Conservation (phyloP, 2,888 invertebrate species). For the Entomobrya proxima region DNA sequence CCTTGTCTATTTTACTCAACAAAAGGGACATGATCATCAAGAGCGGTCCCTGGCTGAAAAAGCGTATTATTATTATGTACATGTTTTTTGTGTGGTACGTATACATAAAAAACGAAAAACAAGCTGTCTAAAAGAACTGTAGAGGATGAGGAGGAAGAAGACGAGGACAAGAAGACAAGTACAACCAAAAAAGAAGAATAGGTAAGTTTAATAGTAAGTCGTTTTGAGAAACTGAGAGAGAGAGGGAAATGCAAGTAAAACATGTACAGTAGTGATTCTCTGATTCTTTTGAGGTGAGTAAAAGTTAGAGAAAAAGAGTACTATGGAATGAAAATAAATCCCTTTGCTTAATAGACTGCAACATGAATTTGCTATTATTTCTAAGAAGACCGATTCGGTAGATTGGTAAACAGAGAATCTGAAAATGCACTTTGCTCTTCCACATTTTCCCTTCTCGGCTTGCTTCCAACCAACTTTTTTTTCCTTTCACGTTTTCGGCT, state of each 20-base stretch:
- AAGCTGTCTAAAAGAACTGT: too few species aligned
- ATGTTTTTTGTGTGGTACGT: not conserved
- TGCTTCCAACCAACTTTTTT: conserved; percentile 71
- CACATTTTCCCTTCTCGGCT: conserved; percentile 73
- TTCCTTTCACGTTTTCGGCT: conserved; percentile 67
- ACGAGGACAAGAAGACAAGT: not conserved
- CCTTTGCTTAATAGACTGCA: conserved; percentile 80
- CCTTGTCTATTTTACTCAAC: conserved; percentile 43
- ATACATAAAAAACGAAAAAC: too few species aligned
- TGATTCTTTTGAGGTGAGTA: conserved; percentile 65
- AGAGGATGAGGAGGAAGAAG: not conserved
- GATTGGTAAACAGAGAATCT: conserved; percentile 76
- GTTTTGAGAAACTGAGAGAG: not conserved
- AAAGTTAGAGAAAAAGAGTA: conserved; percentile 64
- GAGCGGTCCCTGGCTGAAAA: too few species aligned
- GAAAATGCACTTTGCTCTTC: conserved; percentile 76
- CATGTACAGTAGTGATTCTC: conserved; percentile 29
- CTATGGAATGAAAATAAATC: conserved; percentile 80
- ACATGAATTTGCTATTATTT: conserved; percentile 81
- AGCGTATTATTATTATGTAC: too few species aligned
- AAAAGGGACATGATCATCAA: conserved; percentile 40
- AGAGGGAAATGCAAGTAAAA: conserved; percentile 17
- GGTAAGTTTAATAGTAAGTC: conserved; percentile 32
- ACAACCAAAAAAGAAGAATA: not conserved
- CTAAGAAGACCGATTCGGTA: conserved; percentile 77